phyloP scores from a whole-genome alignment of 2,797 vertebrate species.

The Hydrophis major region DNA sequence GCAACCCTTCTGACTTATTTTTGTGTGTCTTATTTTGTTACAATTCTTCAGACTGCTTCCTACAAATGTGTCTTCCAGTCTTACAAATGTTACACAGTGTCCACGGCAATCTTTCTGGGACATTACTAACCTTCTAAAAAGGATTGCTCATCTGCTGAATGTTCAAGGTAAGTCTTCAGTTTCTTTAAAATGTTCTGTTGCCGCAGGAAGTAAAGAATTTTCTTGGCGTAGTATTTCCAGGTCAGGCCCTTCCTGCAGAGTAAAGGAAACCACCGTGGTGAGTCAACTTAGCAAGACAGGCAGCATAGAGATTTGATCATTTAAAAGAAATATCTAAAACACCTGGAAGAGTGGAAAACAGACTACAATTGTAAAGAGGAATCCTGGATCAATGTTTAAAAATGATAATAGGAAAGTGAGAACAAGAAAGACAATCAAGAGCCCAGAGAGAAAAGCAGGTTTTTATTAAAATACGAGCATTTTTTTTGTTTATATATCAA shows the following conservation, averaged over 20 bases:
- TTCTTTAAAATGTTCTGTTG: conserved; percentile 92
- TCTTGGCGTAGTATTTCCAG: conserved; percentile 97
- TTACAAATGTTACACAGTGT: too few relatives aligned
- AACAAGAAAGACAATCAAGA: background rate
- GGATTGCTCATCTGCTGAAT: conserved; percentile 80
- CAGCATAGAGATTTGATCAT: background rate
- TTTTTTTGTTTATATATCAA: conserved; percentile 27
- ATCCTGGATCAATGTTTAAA: background rate
- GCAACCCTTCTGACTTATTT: background rate
- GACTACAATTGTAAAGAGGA: background rate
- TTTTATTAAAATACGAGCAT: conserved; percentile 24
- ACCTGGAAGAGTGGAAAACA: background rate
- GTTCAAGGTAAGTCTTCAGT: conserved; percentile 88
- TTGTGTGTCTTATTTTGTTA: background rate
- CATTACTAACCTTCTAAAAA: conserved; percentile 84
- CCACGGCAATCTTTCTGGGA: background rate
- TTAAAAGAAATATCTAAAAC: too few relatives aligned
- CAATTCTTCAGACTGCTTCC: background rate
- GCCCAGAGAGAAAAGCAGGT: background rate
- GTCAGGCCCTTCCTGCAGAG: conserved; percentile 88
- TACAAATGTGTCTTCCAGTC: background rate
- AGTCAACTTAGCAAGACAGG: background rate
- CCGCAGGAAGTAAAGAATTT: conserved; percentile 96
- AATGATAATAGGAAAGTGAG: background rate
- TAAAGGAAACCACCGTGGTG: conserved; percentile 16